phyloP scores from a whole-genome alignment of 2,113 vertebrate species.

The Prinia subflava region DNA sequence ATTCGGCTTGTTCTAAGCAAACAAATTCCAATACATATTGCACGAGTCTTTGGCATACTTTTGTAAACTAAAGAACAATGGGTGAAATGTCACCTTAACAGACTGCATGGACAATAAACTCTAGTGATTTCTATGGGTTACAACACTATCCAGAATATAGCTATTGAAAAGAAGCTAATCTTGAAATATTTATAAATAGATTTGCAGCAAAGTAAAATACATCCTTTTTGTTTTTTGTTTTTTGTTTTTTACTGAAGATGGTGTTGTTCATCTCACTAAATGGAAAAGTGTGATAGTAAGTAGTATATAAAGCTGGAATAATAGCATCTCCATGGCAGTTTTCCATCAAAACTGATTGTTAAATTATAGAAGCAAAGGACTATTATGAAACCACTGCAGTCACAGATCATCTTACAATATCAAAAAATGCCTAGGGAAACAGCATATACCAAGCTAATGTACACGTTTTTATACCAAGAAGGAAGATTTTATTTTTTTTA shows the following conservation, averaged over 20 bases:
- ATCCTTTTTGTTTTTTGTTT: no score
- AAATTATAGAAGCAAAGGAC: constrained; percentile 6
- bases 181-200: neutral
- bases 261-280: neutral
- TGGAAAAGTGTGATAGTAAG: neutral
- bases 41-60: neutral
- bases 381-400: neutral
- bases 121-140: neutral
- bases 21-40: neutral
- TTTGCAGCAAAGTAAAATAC: neutral
- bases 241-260: neutral
- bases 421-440: neutral
- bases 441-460: neutral
- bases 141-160: neutral
- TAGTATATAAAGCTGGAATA: neutral
- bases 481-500: neutral
- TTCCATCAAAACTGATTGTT: constrained; percentile 3
- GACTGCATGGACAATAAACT: neutral
- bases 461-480: neutral
- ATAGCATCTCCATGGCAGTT: neutral
- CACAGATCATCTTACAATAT: neutral
- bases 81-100: neutral
- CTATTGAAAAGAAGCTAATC: neutral
- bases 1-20: neutral
- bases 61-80: neutral